phyloP scores from a whole-genome alignment of 2,888 invertebrate species.

The Tipula vernalis region DNA sequence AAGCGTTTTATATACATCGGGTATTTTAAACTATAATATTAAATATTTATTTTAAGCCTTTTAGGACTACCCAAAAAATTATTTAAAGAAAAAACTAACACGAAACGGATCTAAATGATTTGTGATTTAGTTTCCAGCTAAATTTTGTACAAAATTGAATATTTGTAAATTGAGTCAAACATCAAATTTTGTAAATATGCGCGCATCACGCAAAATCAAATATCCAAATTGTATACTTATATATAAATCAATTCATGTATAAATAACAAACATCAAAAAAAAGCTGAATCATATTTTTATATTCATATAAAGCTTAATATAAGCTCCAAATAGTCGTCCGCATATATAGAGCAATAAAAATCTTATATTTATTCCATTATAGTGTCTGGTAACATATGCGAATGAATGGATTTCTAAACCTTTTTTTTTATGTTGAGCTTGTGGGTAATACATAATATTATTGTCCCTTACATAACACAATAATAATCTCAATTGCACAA shows the following conservation, averaged over 20 bases:
- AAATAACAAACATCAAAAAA: not conserved
- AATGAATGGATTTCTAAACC: not conserved
- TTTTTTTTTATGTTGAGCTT: not conserved
- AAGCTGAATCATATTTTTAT: not conserved
- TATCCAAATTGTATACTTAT: not conserved
- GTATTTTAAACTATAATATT: too few relatives aligned
- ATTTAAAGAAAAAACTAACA: too few relatives aligned
- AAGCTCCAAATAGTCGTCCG: not conserved
- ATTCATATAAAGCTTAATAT: not conserved
- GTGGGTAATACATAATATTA: not conserved
- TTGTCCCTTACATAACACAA: not conserved
- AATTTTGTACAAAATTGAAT: too few relatives aligned
- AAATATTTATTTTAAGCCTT: too few relatives aligned
- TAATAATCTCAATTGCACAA: not conserved
- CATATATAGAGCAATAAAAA: not conserved
- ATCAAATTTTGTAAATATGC: too few relatives aligned
- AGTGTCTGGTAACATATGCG: not conserved
- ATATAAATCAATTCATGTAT: not conserved
- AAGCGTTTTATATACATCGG: too few relatives aligned
- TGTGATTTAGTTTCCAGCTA: too few relatives aligned
- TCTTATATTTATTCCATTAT: not conserved
- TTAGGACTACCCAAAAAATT: too few relatives aligned
- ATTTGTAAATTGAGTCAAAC: too few relatives aligned
- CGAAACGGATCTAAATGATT: too few relatives aligned
- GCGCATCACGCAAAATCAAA: not conserved